Percentiles rank a stretch among this genome's conserved stretches.
These are phyloP conservation scores for Bhutanitis thaidina DNA, from an alignment of 2,888 invertebrate genomes.

Conservation along the genomic window DNA sequence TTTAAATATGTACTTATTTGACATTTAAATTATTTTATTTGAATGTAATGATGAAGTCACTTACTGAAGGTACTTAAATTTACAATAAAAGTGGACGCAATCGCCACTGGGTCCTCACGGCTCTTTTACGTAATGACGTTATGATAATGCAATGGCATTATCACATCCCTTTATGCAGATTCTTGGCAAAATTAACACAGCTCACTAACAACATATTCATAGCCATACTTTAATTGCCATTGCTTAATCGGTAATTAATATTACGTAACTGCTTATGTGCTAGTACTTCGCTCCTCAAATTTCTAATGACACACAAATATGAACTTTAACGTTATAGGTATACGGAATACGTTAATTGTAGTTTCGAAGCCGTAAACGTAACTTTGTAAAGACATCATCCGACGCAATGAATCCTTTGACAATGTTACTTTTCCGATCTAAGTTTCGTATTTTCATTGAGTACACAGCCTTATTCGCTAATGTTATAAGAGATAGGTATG, in stretches of 20 bases:
- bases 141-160: too few relatives aligned
- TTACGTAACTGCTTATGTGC: too few relatives aligned
- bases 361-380: slow-evolving; percentile 16
- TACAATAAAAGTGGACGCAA: too few relatives aligned
- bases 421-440: neutral
- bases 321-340: slow-evolving; percentile 10
- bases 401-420: slow-evolving; percentile 21
- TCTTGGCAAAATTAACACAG: neutral
- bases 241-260: slow-evolving; percentile 5
- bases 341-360: slow-evolving; percentile 15
- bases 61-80: too few relatives aligned
- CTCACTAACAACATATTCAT: slow-evolving; percentile 2
- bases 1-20: too few relatives aligned
- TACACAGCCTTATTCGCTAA: slow-evolving; percentile 3
- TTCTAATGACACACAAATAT: neutral
- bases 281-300: too few relatives aligned
- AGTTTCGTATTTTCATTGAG: neutral
- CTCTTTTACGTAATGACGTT: too few relatives aligned
- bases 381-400: slow-evolving; percentile 22
- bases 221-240: slow-evolving; percentile 1
- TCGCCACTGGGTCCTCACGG: too few relatives aligned
- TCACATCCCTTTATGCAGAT: too few relatives aligned
- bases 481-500: neutral
- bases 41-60: too few relatives aligned
- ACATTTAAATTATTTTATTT: too few relatives aligned